Conservation (phyloP, 2,888 invertebrate genomes). For the Rhagonycha lutea region DNA sequence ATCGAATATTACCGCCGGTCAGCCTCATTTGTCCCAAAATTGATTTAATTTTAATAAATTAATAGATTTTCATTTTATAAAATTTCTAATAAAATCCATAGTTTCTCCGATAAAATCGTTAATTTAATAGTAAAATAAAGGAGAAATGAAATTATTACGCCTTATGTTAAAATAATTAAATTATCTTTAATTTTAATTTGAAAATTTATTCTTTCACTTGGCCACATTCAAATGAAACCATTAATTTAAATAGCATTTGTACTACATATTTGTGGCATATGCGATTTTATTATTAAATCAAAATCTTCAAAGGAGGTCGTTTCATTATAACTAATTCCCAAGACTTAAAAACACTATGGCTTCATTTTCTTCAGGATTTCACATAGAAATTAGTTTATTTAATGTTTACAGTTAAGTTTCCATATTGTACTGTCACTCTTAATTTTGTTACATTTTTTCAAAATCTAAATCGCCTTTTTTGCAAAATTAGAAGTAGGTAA, state of each 20-base stretch:
- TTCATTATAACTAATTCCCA: not conserved
- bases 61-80: not conserved
- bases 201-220: not conserved
- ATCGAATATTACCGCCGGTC: not conserved
- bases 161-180: not conserved
- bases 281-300: conserved; percentile 2
- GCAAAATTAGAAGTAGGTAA: not conserved
- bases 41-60: conserved; percentile 2
- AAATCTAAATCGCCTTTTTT: not conserved
- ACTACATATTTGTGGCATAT: not conserved
- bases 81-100: not conserved
- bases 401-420: conserved; percentile 4
- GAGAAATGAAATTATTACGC: not conserved
- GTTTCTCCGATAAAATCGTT: not conserved
- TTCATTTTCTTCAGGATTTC: conserved; percentile 2
- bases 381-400: not conserved
- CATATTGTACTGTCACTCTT: conserved; percentile 16
- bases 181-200: not conserved
- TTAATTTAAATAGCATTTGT: conserved; percentile 1
- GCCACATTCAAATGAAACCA: not conserved
- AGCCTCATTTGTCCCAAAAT: not conserved
- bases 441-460: conserved; percentile 2
- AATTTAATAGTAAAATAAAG: not conserved
- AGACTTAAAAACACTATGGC: not conserved
- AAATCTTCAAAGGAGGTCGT: conserved; percentile 6